Conservation (phyloP, 2,113 vertebrate species). For the Coryphaenoides rupestris region DNA sequence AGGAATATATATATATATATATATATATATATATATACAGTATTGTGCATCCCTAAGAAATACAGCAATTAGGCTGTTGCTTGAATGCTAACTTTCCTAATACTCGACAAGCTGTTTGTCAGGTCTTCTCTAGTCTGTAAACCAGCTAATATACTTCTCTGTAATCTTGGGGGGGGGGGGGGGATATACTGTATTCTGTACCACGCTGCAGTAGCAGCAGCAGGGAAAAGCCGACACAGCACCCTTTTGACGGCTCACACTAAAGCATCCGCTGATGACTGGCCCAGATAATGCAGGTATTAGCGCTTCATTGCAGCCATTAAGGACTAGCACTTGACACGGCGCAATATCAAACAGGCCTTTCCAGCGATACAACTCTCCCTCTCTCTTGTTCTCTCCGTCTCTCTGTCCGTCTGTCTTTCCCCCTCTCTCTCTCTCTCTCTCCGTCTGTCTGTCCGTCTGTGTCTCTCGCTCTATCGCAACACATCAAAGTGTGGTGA, state of each 20-base stretch:
- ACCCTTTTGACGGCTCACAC: not conserved
- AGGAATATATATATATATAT: no score
- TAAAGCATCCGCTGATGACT: not conserved
- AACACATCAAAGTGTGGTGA: constrained; percentile 29
- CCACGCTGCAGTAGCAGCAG: no score
- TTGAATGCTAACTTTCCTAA: no score
- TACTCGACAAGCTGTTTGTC: no score
- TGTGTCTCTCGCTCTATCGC: constrained; percentile 17
- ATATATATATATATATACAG: no score
- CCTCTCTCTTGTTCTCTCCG: not conserved
- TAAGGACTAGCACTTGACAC: not conserved
- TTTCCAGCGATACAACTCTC: not conserved
- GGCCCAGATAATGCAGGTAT: not conserved
- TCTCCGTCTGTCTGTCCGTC: constrained; percentile 8
- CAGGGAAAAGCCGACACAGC: no score
- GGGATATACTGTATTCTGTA: no score
- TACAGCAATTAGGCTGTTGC: no score
- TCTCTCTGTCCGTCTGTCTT: not conserved
- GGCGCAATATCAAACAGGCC: not conserved
- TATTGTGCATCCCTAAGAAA: no score
- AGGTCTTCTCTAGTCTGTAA: no score
- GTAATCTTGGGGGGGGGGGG: no score
- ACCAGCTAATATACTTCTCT: no score
- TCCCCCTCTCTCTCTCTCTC: constrained; percentile 1
- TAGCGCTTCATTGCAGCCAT: not conserved